These are phyloP conservation scores for Formicarius rufipectus DNA, from an alignment of 2,113 vertebrate species.

Conservation along the genomic window DNA sequence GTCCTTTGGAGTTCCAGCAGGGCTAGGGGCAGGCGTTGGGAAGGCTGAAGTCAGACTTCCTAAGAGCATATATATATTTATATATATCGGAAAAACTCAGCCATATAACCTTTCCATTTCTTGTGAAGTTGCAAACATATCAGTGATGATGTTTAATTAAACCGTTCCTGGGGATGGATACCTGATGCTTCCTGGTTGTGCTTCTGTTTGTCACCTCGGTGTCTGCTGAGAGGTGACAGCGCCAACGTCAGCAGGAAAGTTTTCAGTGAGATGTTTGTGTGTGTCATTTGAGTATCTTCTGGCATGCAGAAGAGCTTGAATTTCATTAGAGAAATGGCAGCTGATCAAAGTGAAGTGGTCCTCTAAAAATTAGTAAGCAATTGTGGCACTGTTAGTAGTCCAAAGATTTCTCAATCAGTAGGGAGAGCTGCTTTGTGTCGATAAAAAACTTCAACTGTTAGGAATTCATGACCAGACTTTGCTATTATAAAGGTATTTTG, in stretches of 20 bases:
- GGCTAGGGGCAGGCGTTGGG: background rate
- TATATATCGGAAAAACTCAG: no score
- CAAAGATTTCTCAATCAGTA: background rate
- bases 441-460: background rate
- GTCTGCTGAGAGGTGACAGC: background rate
- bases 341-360: constrained; percentile 6
- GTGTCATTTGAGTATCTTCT: background rate
- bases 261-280: background rate
- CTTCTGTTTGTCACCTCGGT: background rate
- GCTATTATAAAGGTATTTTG: background rate
- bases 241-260: background rate
- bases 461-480: background rate
- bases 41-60: background rate
- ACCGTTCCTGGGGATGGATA: background rate
- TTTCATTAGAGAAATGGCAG: constrained; percentile 20
- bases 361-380: constrained; percentile 17
- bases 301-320: background rate
- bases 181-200: background rate
- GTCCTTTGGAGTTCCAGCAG: background rate
- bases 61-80: background rate
- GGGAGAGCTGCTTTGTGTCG: background rate
- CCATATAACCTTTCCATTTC: background rate
- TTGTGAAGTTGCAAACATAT: accelerated
- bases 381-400: background rate
- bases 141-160: background rate